Evolutionary conservation across 2,113 vertebrate genomes (phyloP), one percentile per base, ranked within the genome.

Genomic region (Uropsilus gracilis): DNA sequence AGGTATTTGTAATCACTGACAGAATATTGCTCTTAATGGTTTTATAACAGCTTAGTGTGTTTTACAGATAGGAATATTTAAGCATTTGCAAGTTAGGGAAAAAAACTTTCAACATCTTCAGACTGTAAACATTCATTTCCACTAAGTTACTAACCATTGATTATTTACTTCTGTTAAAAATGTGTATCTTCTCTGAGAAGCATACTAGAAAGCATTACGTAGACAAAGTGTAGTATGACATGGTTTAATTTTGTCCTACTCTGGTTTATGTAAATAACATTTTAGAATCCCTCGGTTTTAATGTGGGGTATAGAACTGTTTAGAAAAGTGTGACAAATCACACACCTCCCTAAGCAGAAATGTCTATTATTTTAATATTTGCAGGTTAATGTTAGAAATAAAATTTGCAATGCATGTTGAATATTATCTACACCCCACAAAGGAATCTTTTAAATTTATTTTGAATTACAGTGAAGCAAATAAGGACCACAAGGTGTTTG

Each of bases 401-500:
- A 95, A 89, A 73, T 93, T 53, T 77, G 28, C 5, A 57, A n/a
- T 39, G 37, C 0, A 30, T 16, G 37, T 30, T 72, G 37, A 14
- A 7, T 34, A n/a, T 77, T 88, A 44, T 78, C 26, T 42, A 13
- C 6, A 17, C 39, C 28, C 39, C 28, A 22, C 46, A 55, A 86
- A 78, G 55, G 28, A 37, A 48, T 71, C 57, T 63, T 81, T 86
- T 66, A 83, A 59, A 86, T 73, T 82, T 55, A 84, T 30, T 92
- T 88, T 86, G 72, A 68, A 93, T 95, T 85, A 0, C 78, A 12
- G 78, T 90, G 34, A 96, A 76, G 85, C 94, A 95, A 90, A 94
- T 72, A 81, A 96, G 32, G 72, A 59, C 44, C 92, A 57, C 64
- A 14, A 94, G 86, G 77, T 95, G 44, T 97, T 96, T 97, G 96